Evolutionary conservation across 2,113 vertebrate species (phyloP), one percentile per base, ranked within the genome.

Genomic region (Brachypteracias leptosomus): DNA sequence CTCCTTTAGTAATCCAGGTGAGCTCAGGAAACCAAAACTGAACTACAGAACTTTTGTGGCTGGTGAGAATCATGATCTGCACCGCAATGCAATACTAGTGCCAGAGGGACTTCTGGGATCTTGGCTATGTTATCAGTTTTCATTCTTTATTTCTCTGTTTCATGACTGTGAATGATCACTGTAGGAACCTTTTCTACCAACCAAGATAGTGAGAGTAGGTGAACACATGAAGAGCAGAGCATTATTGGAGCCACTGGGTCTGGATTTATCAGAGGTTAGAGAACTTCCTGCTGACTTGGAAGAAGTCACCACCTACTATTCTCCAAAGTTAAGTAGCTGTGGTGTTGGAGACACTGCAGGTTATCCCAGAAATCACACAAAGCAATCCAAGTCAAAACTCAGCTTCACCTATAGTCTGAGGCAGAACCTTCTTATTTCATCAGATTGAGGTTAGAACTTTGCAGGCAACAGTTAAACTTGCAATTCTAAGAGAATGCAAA

Each of bases 401-500:
- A 14, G 40, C 9, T 40, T 79, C 33, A 83, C 40, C n/a, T 65
- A 4, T 15, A 58, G 36, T 66, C 36, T 14, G 93, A 91, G 44
- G 35, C 33, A 93, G 36, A 20, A 75, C 13, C 33, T 71, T 58
- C 31, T 35, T 80, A 21, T 36, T 88, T 80, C 59, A 63, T n/a
- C 57, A 77, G 44, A 59, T 77, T 88, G 36, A 24, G 36, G n/a
- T 86, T 67, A 74, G 47, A 55, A 85, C 33, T 67, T 72, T 2
- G 3, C 44, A 81, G 38, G n/a, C 68, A 94, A 81, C 21, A 90
- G 47, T 28, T 78, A 65, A 89, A 81, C 68, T 55, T 61, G 24
- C 24, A 77, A 71, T 85, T 85, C 35, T 57, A 70, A 86, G 42
- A 65, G 35, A 90, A 90, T 92, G 83, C 65, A 91, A 89, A 76